Percentiles rank a stretch among this genome's conserved stretches.
These are phyloP conservation scores for Notospermus geniculatus DNA, from an alignment of 1,140 invertebrate species.

Conservation along the genomic window DNA sequence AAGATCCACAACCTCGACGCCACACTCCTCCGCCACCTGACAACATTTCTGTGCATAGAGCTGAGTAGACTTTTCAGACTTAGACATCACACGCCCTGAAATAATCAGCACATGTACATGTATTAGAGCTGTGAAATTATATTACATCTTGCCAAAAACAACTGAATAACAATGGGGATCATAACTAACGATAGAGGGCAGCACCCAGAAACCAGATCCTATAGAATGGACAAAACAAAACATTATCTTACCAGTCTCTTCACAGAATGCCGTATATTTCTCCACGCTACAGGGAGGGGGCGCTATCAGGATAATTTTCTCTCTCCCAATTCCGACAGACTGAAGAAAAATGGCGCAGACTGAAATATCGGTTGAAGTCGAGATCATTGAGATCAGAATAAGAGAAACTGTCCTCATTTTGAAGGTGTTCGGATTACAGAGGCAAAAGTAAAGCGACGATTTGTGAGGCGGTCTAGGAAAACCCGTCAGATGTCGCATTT, in stretches of 20 bases:
- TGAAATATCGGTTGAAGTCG: conserved; percentile 10
- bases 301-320: conserved; percentile 49
- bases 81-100: conserved; percentile 24
- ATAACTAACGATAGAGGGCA: background rate
- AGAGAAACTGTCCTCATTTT: no score
- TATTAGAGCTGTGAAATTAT: background rate
- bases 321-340: conserved; percentile 39
- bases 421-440: conserved; percentile 7
- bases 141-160: background rate
- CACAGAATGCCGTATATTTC: conserved; percentile 36
- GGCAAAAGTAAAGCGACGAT: background rate
- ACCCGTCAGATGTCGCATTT: no score
- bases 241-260: conserved; percentile 27
- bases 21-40: conserved; percentile 27
- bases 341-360: conserved; percentile 26
- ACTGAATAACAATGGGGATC: background rate
- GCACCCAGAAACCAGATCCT: no score
- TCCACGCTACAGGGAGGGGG: conserved; percentile 45
- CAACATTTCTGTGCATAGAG: conserved; percentile 35
- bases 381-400: conserved; percentile 21
- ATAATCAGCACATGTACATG: background rate
- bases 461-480: background rate
- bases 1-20: conserved; percentile 35
- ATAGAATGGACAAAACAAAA: no score
- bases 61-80: conserved; percentile 26